Percentiles rank a stretch among this genome's conserved stretches.
phyloP scores from a whole-genome alignment of 1,140 invertebrate species.

The Oedothorax gibbosus region DNA sequence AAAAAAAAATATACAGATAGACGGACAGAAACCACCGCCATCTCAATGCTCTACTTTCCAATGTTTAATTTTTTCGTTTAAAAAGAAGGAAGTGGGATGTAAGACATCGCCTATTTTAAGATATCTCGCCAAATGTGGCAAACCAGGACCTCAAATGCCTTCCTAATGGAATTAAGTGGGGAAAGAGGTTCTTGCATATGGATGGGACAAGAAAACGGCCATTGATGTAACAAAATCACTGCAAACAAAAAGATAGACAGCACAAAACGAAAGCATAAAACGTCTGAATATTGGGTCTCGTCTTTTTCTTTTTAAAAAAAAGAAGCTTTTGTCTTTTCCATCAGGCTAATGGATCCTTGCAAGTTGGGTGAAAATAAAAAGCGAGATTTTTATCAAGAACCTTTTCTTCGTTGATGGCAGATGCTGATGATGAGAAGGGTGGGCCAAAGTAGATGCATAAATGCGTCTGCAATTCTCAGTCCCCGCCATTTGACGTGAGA shows the following conservation, averaged over 20 bases:
- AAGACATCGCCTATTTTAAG: too few relatives aligned
- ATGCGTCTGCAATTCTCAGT: slow-evolving; percentile 55
- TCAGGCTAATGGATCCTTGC: slow-evolving; percentile 54
- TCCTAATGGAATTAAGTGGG: slow-evolving; percentile 59
- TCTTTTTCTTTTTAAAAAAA: too few relatives aligned
- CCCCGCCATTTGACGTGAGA: slow-evolving; percentile 16
- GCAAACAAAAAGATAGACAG: slow-evolving; percentile 24
- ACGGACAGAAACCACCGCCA: too few relatives aligned
- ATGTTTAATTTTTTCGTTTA: too few relatives aligned
- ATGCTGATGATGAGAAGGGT: slow-evolving; percentile 47
- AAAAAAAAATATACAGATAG: too few relatives aligned
- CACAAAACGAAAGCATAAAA: slow-evolving; percentile 38
- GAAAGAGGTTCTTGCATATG: slow-evolving; percentile 51
- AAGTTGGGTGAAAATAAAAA: slow-evolving; percentile 38
- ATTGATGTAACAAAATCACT: slow-evolving; percentile 53
- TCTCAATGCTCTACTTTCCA: too few relatives aligned
- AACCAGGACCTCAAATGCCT: neutral
- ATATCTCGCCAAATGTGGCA: slow-evolving; percentile 14
- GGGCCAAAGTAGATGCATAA: slow-evolving; percentile 58
- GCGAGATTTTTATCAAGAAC: slow-evolving; percentile 58
- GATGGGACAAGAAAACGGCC: slow-evolving; percentile 47
- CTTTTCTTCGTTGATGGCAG: slow-evolving; percentile 56
- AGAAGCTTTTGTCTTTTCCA: slow-evolving; percentile 9
- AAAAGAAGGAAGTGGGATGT: too few relatives aligned
- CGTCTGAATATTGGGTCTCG: slow-evolving; percentile 30